These are phyloP conservation scores for Dorcus parallelipipedus DNA, from an alignment of 2,888 invertebrate genomes.

Conservation along the genomic window DNA sequence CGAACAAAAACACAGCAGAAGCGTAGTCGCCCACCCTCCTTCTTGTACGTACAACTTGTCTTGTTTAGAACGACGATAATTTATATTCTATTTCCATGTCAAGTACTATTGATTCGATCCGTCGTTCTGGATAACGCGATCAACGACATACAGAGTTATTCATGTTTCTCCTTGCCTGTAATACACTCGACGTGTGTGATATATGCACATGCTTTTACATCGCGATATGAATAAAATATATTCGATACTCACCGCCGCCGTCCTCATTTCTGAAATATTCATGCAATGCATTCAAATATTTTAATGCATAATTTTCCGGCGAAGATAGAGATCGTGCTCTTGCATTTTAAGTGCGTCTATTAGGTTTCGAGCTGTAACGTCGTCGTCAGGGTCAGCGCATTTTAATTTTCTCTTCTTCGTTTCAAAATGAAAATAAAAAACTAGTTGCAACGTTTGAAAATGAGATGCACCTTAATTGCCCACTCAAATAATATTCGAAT, in stretches of 20 bases:
- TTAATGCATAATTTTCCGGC: too few relatives aligned
- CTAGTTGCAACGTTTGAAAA: too few relatives aligned
- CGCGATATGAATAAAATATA: not conserved
- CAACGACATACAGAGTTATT: not conserved
- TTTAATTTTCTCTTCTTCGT: too few relatives aligned
- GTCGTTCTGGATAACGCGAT: not conserved
- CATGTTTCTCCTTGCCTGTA: not conserved
- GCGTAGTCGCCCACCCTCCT: not conserved
- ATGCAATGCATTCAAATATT: not conserved
- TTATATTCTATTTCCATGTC: slow-evolving; percentile 1
- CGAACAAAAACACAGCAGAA: not conserved
- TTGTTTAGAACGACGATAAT: not conserved
- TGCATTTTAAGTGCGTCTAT: too few relatives aligned
- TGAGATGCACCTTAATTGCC: too few relatives aligned
- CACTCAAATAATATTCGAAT: too few relatives aligned
- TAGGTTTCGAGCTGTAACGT: too few relatives aligned
- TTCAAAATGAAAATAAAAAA: too few relatives aligned
- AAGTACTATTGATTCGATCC: not conserved
- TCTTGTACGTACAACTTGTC: not conserved
- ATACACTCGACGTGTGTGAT: not conserved
- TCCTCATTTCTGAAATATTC: not conserved
- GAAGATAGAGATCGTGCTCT: too few relatives aligned
- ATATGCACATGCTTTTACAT: not conserved
- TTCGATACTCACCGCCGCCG: not conserved
- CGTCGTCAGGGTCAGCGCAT: too few relatives aligned